Percentiles rank a stretch among this genome's conserved stretches.
Evolutionary conservation across 2,113 vertebrate genomes (phyloP).

Genomic region (Galeopterus variegatus): DNA sequence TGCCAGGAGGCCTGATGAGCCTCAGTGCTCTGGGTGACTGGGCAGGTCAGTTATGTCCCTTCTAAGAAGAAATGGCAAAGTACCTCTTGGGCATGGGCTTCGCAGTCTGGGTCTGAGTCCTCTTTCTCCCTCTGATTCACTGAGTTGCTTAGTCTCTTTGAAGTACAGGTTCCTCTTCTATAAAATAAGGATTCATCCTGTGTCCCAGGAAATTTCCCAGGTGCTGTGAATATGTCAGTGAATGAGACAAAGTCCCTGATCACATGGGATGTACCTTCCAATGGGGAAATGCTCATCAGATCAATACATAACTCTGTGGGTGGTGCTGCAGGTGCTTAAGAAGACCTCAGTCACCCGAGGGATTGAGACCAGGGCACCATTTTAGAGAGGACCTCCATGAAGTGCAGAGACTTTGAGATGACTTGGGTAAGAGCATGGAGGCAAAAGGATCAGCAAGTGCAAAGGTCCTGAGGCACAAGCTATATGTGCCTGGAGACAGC

Average conservation of each 20-base stretch:
- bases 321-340: not conserved
- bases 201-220: not conserved
- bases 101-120: accelerated
- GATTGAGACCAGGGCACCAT: not conserved
- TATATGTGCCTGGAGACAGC: not conserved
- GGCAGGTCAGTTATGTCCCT: not conserved
- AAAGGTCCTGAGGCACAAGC: not conserved
- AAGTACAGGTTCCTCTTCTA: not conserved
- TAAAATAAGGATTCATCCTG: not conserved
- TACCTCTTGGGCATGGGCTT: accelerated
- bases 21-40: not conserved
- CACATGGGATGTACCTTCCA: not conserved
- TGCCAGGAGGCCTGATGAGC: not conserved
- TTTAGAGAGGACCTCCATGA: not conserved
- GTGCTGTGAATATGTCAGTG: not conserved
- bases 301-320: too few relatives aligned
- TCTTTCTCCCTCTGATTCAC: not conserved
- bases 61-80: not conserved
- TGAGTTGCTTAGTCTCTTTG: not conserved
- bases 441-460: not conserved
- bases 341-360: too few relatives aligned
- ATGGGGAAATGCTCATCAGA: not conserved
- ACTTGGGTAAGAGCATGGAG: not conserved
- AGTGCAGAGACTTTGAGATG: not conserved
- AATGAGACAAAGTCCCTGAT: not conserved